Evolutionary conservation across 2,888 invertebrate genomes (phyloP), one percentile per base, ranked within the genome.

Genomic region (Nesidiocoris tenuis): DNA sequence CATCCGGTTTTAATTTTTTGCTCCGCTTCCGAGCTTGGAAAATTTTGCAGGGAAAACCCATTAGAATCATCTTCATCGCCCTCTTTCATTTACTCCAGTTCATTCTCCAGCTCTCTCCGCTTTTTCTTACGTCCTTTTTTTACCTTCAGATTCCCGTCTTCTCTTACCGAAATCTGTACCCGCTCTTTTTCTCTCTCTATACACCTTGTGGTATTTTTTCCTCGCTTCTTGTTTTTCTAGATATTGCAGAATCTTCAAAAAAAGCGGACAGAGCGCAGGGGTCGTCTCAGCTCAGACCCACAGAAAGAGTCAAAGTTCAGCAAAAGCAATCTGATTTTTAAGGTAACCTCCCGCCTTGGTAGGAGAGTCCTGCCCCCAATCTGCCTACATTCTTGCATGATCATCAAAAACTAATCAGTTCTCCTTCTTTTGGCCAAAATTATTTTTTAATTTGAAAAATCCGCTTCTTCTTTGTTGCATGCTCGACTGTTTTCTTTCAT

Each of bases 161-260:
- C 61, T 74, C 74, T 74, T 66, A 66, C 65, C 61, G 64, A 66
- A 70, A 67, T 68, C 56, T 72, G 65, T 77, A 68, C 65, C 76
- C 77, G 65, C 67, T 25, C 77, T 77, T 78, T 79, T 77, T 75
- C 68, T 80, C 80, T 80, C 81, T 70, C 70, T 70, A 70, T 70
- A 70, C 70, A 70, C 81, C 80, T 81, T 81, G 80, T 79, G 79
- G 77, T 79, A 80, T 77, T 79, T 76, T 80, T 78, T 79, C 79
- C 80, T 80, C 80, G 80, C 79, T 81, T 81, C 78, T 80, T 80
- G 79, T 80, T 80, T 91, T 93, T 94, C 92, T 94, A 95, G 94
- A 95, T 95, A 92, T 94, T 94, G 92, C 95, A 95, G 94, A 95
- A 94, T 91, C 94, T 95, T 89, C 94, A 95, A 93, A 94, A 95